Percentiles rank a stretch among this genome's conserved stretches.
These are phyloP conservation scores for Aphelinus certus DNA, from an alignment of 1,140 invertebrate genomes.

Conservation along the genomic window DNA sequence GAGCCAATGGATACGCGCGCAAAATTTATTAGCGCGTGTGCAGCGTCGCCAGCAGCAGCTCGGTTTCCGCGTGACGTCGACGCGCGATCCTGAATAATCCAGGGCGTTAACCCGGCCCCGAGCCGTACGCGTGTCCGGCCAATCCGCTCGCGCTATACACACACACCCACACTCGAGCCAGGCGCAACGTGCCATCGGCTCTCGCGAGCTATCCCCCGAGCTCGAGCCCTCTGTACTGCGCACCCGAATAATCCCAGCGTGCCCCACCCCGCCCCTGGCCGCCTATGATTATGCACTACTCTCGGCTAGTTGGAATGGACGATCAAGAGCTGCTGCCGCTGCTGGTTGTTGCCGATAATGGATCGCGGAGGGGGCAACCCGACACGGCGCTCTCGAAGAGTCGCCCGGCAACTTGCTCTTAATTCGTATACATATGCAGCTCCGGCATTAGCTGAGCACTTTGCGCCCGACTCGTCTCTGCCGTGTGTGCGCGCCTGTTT, in stretches of 20 bases:
- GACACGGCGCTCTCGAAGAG: background rate
- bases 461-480: too few species aligned
- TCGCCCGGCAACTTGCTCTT: too few species aligned
- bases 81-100: too few species aligned
- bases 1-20: too few species aligned
- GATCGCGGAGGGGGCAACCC: background rate
- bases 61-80: too few species aligned
- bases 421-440: too few species aligned
- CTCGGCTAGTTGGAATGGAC: conserved; percentile 8
- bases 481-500: too few species aligned
- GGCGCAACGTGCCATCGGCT: background rate
- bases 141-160: background rate
- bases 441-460: too few species aligned
- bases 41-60: too few species aligned
- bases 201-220: background rate
- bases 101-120: too few species aligned
- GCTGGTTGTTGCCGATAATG: background rate
- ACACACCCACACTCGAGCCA: background rate
- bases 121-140: background rate
- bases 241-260: conserved; percentile 1
- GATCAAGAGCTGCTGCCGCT: conserved; percentile 10
- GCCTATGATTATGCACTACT: conserved; percentile 19
- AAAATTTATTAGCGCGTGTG: too few species aligned
- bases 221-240: background rate
- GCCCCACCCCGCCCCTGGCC: background rate